phyloP scores from a whole-genome alignment of 2,113 vertebrate genomes.

The Sebastes schlegelii region DNA sequence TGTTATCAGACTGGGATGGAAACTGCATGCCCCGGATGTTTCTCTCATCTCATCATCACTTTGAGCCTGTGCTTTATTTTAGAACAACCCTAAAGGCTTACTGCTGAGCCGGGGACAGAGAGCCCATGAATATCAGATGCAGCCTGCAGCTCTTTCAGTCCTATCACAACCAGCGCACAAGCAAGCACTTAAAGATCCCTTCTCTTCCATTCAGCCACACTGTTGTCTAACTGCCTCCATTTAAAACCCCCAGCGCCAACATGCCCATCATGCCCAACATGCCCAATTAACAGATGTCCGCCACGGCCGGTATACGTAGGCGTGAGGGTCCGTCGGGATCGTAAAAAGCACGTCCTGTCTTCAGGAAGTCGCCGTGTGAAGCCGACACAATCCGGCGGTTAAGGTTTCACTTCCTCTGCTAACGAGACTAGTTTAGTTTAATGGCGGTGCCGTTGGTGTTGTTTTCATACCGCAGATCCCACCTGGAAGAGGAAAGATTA shows the following conservation, averaged over 20 bases:
- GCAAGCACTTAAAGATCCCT: constrained; percentile 25
- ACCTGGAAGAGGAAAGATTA: constrained; percentile 2
- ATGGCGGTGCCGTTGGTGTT: constrained; percentile 21
- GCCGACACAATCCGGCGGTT: constrained; percentile 42
- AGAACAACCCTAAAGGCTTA: constrained; percentile 25
- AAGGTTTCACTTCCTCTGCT: constrained; percentile 26
- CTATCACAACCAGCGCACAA: constrained; percentile 26
- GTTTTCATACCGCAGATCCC: constrained; percentile 25
- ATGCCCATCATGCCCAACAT: background rate
- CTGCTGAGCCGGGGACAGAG: constrained; percentile 32
- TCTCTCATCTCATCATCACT: constrained; percentile 34
- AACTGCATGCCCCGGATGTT: constrained; percentile 10
- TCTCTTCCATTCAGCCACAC: background rate
- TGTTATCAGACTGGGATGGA: constrained; percentile 15
- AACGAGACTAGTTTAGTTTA: constrained; percentile 23
- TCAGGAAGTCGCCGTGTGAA: constrained; percentile 19
- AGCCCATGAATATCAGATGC: constrained; percentile 59
- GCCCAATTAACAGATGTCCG: constrained; percentile 25
- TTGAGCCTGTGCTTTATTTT: constrained; percentile 48
- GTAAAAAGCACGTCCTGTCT: constrained; percentile 14
- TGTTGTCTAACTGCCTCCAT: background rate
- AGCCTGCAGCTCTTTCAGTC: constrained; percentile 43
- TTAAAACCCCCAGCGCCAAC: background rate
- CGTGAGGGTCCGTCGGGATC: background rate
- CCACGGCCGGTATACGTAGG: background rate